A percentile compares a stretch with the other conserved stretches of the same genome.
phyloP scores from a whole-genome alignment of 2,888 invertebrate species.

The Serrognathus titanus region DNA sequence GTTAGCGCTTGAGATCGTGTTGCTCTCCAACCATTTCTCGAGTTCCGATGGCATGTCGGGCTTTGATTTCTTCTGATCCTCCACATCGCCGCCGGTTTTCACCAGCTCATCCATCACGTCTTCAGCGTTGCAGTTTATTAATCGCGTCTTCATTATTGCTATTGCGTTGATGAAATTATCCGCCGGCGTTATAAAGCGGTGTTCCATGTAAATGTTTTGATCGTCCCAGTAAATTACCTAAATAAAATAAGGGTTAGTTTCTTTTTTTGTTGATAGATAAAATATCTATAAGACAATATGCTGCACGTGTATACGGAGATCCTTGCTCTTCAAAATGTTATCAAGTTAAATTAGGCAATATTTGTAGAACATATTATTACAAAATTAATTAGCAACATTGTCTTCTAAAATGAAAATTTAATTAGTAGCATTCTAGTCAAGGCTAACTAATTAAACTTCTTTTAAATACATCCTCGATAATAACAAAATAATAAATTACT shows the following conservation, averaged over 20 bases:
- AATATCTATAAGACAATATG: too few species aligned
- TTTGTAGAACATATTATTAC: too few species aligned
- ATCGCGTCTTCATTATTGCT: slow-evolving; percentile 56
- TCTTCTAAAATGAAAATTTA: background rate
- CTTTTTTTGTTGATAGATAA: background rate
- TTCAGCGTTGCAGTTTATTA: slow-evolving; percentile 58
- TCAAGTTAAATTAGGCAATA: too few species aligned
- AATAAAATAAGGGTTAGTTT: slow-evolving; percentile 16
- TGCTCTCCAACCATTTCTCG: slow-evolving; percentile 66
- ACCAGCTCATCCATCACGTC: slow-evolving; percentile 50
- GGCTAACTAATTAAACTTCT: background rate
- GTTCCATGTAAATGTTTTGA: slow-evolving; percentile 78
- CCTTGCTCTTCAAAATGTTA: too few species aligned
- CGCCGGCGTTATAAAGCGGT: slow-evolving; percentile 67
- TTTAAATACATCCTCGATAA: too few species aligned
- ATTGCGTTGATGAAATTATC: slow-evolving; percentile 71
- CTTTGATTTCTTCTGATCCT: slow-evolving; percentile 45
- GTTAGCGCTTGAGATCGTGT: slow-evolving; percentile 67
- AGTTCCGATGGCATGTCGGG: slow-evolving; percentile 64
- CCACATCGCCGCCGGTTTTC: slow-evolving; percentile 25
- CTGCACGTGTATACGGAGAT: too few species aligned
- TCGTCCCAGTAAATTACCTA: slow-evolving; percentile 86
- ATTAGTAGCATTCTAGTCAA: background rate
- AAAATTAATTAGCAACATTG: too few species aligned
- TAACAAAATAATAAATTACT: background rate